phyloP scores from a whole-genome alignment of 2,888 invertebrate species.

The Seira ritae region DNA sequence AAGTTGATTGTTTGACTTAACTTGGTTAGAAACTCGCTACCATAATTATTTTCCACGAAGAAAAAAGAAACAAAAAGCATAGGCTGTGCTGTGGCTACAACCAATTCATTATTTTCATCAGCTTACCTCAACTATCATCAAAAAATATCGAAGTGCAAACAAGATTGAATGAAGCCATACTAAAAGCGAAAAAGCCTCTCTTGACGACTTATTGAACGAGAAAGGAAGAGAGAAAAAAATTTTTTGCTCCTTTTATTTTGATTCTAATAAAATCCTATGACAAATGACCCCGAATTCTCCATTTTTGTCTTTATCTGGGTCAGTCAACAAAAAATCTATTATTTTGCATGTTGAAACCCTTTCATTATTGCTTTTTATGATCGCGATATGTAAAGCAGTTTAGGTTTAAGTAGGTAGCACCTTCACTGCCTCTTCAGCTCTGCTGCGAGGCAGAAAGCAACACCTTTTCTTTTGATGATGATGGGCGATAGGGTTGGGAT shows the following conservation, averaged over 20 bases:
- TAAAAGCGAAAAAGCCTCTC: not conserved
- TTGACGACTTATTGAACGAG: too few species aligned
- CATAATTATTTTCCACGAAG: too few species aligned
- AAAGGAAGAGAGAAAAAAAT: too few species aligned
- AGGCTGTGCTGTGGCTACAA: too few species aligned
- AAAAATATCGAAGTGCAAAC: not conserved
- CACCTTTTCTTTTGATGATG: conserved; percentile 10
- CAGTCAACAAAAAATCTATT: conserved; percentile 36
- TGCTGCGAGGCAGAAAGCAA: not conserved
- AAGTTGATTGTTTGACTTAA: conserved; percentile 9
- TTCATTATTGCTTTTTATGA: conserved; percentile 1
- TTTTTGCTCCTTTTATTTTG: too few species aligned
- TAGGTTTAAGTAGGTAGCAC: conserved; percentile 5
- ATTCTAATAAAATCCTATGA: conserved; percentile 24
- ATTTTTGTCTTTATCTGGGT: conserved; percentile 66
- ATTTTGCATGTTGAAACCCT: not conserved
- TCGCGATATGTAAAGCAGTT: conserved; percentile 5
- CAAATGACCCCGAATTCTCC: conserved; percentile 69
- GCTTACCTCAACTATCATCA: too few species aligned
- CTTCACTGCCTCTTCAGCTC: not conserved
- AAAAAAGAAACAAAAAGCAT: too few species aligned
- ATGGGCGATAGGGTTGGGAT: not conserved
- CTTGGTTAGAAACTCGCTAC: not conserved
- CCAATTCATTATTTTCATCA: too few species aligned
- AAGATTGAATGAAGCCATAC: conserved; percentile 19